A percentile compares a stretch with the other conserved stretches of the same genome.
These are phyloP conservation scores for Chelidonichthys spinosus DNA, from an alignment of 2,797 vertebrate species.

Conservation along the genomic window DNA sequence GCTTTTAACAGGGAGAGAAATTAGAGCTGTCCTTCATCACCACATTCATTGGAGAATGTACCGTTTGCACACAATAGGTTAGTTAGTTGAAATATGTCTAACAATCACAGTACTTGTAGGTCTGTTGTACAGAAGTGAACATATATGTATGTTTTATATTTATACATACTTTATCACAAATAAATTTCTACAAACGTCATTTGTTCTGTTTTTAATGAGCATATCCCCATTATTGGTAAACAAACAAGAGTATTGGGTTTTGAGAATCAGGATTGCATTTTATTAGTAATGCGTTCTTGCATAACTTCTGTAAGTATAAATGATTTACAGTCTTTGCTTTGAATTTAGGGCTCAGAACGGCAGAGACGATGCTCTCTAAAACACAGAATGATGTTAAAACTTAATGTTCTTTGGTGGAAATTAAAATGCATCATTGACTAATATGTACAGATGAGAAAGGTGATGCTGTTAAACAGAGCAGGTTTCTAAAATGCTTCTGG, in stretches of 20 bases:
- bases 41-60: slow-evolving; percentile 71
- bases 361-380: not conserved
- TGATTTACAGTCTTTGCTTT: not conserved
- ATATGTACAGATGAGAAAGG: not conserved
- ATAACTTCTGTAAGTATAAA: not conserved
- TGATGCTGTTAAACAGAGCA: slow-evolving; percentile 8
- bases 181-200: slow-evolving; percentile 81
- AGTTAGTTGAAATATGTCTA: slow-evolving; percentile 67
- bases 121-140: slow-evolving; percentile 81
- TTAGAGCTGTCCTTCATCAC: slow-evolving; percentile 71
- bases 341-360: not conserved
- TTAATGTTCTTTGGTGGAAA: slow-evolving; percentile 7
- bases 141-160: slow-evolving; percentile 86
- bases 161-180: slow-evolving; percentile 85
- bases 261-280: slow-evolving; percentile 25
- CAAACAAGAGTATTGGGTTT: slow-evolving; percentile 69
- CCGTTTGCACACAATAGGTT: slow-evolving; percentile 71
- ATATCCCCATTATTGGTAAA: slow-evolving; percentile 22
- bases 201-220: slow-evolving; percentile 48
- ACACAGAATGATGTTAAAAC: not conserved
- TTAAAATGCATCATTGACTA: not conserved
- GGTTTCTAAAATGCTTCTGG: slow-evolving; percentile 32
- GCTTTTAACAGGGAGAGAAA: slow-evolving; percentile 70
- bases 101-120: slow-evolving; percentile 75
- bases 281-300: not conserved